phyloP scores from a whole-genome alignment of 2,113 vertebrate genomes.

The Mesocricetus auratus region DNA sequence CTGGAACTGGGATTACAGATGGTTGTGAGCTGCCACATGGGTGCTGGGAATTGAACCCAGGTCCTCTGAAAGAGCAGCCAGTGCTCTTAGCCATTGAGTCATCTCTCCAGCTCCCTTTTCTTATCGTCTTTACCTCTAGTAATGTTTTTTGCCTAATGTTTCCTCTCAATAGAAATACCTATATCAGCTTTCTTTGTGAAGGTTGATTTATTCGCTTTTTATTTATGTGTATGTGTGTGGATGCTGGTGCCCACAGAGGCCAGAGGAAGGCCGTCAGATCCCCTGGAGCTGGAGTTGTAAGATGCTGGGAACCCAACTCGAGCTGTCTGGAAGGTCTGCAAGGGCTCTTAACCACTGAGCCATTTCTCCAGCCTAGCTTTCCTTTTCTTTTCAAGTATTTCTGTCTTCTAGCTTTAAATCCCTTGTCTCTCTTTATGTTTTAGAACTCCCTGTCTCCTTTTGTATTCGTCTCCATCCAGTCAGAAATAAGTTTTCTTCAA shows the following conservation, averaged over 20 bases:
- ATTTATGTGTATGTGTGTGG: background rate
- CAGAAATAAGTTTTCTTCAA: constrained; percentile 30
- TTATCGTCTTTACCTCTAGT: background rate
- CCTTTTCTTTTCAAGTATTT: background rate
- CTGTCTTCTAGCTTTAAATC: background rate
- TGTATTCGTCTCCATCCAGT: background rate
- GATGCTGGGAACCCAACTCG: background rate
- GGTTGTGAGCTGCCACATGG: background rate
- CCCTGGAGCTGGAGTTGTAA: background rate
- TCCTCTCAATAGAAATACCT: background rate
- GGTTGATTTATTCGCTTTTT: background rate
- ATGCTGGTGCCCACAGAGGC: background rate
- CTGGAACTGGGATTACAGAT: background rate
- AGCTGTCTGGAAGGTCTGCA: background rate
- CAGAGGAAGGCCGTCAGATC: background rate
- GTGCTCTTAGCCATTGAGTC: background rate
- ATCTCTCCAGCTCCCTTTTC: background rate
- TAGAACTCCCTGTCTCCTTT: background rate
- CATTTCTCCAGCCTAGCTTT: background rate
- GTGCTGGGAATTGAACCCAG: background rate
- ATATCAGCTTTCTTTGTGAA: background rate
- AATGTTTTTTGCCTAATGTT: background rate
- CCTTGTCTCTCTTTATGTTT: constrained; percentile 21
- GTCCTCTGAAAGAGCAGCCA: background rate
- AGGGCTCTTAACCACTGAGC: background rate